Evolutionary conservation across 2,888 invertebrate species (phyloP), one percentile per base, ranked within the genome.

Genomic region (Thymelicus acteon): DNA sequence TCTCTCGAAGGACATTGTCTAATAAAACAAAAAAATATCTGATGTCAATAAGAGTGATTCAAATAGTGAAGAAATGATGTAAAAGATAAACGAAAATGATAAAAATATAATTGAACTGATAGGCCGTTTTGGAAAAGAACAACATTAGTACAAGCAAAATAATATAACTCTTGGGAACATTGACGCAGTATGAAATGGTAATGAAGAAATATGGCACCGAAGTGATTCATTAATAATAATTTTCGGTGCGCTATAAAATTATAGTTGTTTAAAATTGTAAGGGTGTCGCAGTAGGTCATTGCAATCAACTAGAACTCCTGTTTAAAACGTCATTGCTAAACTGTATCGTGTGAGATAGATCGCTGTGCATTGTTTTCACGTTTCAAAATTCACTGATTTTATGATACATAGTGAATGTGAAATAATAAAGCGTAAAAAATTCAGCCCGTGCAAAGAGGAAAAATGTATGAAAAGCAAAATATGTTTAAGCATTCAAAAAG

Each of bases 41-140:
- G 85, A 86, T 61, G 66, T 66, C 61, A 66, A 71, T 61, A 71
- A 81, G 77, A 84, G 86, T 70, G 70, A 70, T 70, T 70, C 70
- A 65, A 70, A 70, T 70, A 65, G 70, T 91, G 90, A 85, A 88
- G 85, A 80, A 85, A 89, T 89, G 69, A 70, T 69, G 69, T 69
- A 70, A 70, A 70, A 64, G 49, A 70, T 70, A 75, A 77, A 78
- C 71, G 75, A 72, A 75, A 71, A 85, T 84, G 82, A 88, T 83
- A 86, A 85, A 85, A n/a, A n/a, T n/a, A 87, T 82, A 88, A 87
- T 88, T 82, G 84, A 92, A 93, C 89, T 90, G 90, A 93, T 93
- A 93, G 94, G 93, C 92, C 94, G 93, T 94, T 95, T 94, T 95
- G 94, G 94, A 93, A 92, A 92, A 88, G 80, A 93, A 90, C 81